These are phyloP conservation scores for Pecten maximus DNA, from an alignment of 2,888 invertebrate species.

Conservation along the genomic window DNA sequence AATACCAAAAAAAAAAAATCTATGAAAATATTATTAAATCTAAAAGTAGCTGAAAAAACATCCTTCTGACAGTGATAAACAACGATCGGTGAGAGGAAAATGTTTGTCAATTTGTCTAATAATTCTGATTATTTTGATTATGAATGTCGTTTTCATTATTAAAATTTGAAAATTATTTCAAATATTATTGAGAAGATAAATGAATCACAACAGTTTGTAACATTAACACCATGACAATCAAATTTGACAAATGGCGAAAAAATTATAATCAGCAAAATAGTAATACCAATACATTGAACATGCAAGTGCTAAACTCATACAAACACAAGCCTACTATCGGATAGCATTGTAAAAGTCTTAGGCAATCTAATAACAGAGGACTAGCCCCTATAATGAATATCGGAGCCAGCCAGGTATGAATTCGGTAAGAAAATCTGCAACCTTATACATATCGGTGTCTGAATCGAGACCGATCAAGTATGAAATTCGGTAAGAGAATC, in stretches of 20 bases:
- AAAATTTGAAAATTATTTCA: too few relatives aligned
- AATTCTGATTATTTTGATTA: too few relatives aligned
- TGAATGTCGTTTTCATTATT: too few relatives aligned
- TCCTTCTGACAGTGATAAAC: too few relatives aligned
- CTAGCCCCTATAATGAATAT: background rate
- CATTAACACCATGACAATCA: background rate
- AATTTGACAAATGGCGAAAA: background rate
- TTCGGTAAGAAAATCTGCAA: conserved; percentile 26
- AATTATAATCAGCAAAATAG: background rate
- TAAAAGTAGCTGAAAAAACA: too few relatives aligned
- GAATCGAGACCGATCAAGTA: background rate
- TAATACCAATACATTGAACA: background rate
- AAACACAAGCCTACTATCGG: background rate
- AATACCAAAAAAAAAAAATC: too few relatives aligned
- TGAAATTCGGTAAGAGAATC: conserved; percentile 20
- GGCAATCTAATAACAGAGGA: background rate
- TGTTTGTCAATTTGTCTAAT: too few relatives aligned
- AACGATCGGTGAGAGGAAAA: too few relatives aligned
- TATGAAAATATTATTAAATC: too few relatives aligned
- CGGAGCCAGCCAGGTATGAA: background rate
- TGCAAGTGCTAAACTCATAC: background rate
- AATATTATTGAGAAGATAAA: too few relatives aligned
- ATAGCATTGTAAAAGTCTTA: background rate
- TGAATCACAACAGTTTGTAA: too few relatives aligned
- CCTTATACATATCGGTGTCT: background rate